Percentiles rank a stretch among this genome's conserved stretches.
phyloP scores from a whole-genome alignment of 1,140 invertebrate species.

The Holcopasites calliopsidis region DNA sequence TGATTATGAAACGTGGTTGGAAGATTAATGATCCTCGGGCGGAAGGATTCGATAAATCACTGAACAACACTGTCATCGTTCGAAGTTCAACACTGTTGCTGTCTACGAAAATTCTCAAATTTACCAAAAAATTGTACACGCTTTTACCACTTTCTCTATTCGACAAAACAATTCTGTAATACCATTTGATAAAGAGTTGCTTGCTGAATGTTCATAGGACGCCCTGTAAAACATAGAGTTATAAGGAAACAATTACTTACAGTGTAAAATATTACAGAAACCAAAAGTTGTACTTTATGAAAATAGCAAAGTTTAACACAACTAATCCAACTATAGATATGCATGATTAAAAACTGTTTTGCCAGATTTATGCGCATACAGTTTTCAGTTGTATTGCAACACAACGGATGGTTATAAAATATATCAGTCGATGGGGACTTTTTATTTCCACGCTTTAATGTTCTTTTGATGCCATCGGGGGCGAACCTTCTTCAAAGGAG shows the following conservation, averaged over 20 bases:
- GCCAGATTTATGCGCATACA: neutral
- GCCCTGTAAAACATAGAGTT: no score
- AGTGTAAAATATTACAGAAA: no score
- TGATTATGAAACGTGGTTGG: conserved; percentile 49
- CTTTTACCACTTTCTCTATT: neutral
- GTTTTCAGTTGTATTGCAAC: neutral
- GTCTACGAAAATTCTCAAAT: conserved; percentile 21
- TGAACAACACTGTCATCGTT: conserved; percentile 39
- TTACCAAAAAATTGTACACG: conserved; percentile 10
- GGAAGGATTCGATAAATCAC: conserved; percentile 63
- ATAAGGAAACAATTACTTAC: no score
- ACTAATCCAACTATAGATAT: no score
- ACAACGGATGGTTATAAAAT: neutral
- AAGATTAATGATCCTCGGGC: conserved; percentile 57
- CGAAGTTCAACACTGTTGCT: conserved; percentile 43
- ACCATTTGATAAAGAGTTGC: neutral
- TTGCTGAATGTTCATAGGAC: no score
- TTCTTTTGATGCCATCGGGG: conserved; percentile 9
- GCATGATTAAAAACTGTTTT: no score
- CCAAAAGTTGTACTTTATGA: no score
- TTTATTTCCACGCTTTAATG: conserved; percentile 14
- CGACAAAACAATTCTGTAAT: neutral
- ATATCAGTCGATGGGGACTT: conserved; percentile 1
- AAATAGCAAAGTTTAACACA: no score
- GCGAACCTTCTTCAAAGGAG: conserved; percentile 23